A percentile compares a stretch with the other conserved stretches of the same genome.
Conservation (phyloP, 2,113 vertebrate genomes). For the Syngnathus scovelli region DNA sequence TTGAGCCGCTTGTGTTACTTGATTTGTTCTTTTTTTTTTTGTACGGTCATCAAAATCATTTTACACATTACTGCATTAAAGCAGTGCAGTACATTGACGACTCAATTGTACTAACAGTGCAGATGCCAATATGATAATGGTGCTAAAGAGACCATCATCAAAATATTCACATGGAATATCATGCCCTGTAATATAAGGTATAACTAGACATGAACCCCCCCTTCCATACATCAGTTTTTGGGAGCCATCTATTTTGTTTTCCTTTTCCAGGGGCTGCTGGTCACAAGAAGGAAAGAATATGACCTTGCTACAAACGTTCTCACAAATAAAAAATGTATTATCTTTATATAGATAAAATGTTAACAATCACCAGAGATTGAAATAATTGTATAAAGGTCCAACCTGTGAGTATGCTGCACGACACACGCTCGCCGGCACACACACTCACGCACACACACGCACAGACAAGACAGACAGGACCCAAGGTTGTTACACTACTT, state of each 20-base stretch:
- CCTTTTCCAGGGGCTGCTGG: constrained; percentile 35
- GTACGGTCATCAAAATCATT: constrained; percentile 37
- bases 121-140: constrained; percentile 56
- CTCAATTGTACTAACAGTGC: constrained; percentile 19
- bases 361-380: constrained; percentile 67
- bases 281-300: constrained; percentile 47
- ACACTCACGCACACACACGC: constrained; percentile 4
- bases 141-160: constrained; percentile 49
- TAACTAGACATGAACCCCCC: constrained; percentile 49
- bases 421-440: constrained; percentile 25
- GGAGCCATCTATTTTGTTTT: constrained; percentile 50
- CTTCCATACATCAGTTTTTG: constrained; percentile 10
- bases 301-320: constrained; percentile 50
- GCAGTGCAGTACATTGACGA: constrained; percentile 47
- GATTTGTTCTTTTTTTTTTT: constrained; percentile 19
- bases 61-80: constrained; percentile 31
- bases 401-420: constrained; percentile 36
- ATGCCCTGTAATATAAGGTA: constrained; percentile 51
- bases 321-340: constrained; percentile 61
- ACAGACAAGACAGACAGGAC: constrained; percentile 48
- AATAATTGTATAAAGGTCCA: constrained; percentile 54
- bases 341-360: constrained; percentile 71
- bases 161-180: constrained; percentile 60
- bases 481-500: constrained; percentile 43
- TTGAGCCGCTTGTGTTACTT: constrained; percentile 34